Base-by-base conservation (phyloP, 2,797 vertebrate genomes). In the Enteromius thamalakanensis region DNA sequence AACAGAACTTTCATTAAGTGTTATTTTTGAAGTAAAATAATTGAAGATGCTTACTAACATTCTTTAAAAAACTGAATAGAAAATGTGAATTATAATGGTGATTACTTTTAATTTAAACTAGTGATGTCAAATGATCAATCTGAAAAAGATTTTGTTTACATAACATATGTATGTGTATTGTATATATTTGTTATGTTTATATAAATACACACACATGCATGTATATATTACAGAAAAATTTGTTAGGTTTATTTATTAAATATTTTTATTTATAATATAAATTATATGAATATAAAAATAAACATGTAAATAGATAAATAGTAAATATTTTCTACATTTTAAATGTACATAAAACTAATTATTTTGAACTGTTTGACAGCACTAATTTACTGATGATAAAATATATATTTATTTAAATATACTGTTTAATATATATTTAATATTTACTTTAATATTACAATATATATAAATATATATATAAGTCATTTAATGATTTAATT, bases 381-480 rank as follows among this genome's bases (percentile, higher is more conserved):
- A 23, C 53, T 58, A 11, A 58, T 58, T 23, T 23, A 58, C 9
- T 3, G 17, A 7, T 51, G 17, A 51, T 19, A 49, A 49, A 49
- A 17, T 17, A 51, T 15, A 53, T 53, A 21, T 21, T 45, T 12
- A 21, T 21, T n/a, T 55, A 55, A n/a, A 60, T 60, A 26, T 60
- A 14, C 11, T 60, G n/a, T 26, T 60, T 14, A 26, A 12, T 60
- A 60, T 58, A 55, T 11, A 12, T 60, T 60, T 60, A 15, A 15
- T 29, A 6, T 62, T 15, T 29, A 15, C 6, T 62, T 62, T 29
- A 29, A 64, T 29, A 62, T 15, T 7, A 15, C 12, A 29, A 62
- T 62, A 62, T 62, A n/a, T n/a, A n/a, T n/a, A n/a, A 29, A 62
- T 62, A 62, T 62, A 62, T 62, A 62, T 62, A 23, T 23, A 62